These are phyloP conservation scores for Lepas anatifera DNA, from an alignment of 2,888 invertebrate species.

Conservation along the genomic window DNA sequence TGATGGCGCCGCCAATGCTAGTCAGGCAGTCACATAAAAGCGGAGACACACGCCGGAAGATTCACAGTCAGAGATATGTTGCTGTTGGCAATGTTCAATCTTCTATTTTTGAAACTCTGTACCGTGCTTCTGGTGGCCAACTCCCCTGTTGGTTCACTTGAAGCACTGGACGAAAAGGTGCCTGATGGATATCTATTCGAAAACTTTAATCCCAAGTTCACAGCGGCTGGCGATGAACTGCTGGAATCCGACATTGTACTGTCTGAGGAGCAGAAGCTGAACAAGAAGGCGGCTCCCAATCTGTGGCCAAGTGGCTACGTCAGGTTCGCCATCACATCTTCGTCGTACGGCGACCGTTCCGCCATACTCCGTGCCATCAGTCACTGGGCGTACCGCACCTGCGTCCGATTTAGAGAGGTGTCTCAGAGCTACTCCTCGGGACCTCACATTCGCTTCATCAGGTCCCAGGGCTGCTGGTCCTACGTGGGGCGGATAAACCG, in stretches of 20 bases:
- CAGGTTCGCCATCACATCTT: neutral
- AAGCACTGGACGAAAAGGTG: no score
- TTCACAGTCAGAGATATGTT: no score
- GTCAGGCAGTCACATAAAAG: no score
- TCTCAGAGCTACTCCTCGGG: neutral
- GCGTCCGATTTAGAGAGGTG: neutral
- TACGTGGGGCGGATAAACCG: neutral
- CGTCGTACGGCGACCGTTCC: neutral
- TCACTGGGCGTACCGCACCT: neutral
- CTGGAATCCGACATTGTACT: neutral
- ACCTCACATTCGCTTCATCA: neutral
- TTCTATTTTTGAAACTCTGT: no score
- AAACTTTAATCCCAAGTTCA: constrained; percentile 34
- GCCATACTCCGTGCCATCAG: neutral
- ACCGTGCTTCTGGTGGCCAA: no score
- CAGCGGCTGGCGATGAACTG: neutral
- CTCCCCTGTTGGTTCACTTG: no score
- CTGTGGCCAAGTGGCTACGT: neutral
- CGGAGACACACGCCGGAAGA: no score
- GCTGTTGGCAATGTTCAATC: no score
- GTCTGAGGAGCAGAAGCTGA: neutral
- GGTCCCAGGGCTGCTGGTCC: neutral
- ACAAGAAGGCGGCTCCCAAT: neutral
- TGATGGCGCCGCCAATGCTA: no score
- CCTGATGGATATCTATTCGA: constrained; percentile 37